These are phyloP conservation scores for Hypotaenidia philippensis DNA, from an alignment of 2,797 vertebrate genomes.

Conservation along the genomic window DNA sequence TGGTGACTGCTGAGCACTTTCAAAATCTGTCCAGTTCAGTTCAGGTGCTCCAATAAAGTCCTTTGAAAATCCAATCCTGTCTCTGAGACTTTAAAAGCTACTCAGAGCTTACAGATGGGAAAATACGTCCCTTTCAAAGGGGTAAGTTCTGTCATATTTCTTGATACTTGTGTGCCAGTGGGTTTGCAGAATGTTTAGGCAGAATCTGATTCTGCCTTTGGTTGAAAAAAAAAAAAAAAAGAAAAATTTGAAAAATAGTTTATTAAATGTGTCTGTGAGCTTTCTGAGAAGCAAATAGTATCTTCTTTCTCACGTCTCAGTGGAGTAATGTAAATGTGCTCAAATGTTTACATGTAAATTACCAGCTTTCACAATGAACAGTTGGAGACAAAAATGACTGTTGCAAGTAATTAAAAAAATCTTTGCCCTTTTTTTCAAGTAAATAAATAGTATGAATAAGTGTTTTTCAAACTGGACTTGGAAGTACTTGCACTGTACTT, in stretches of 20 bases:
- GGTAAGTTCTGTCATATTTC: background rate
- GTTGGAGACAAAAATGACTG: background rate
- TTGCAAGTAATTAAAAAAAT: background rate
- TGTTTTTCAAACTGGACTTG: background rate
- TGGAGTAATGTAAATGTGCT: background rate
- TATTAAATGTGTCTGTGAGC: background rate
- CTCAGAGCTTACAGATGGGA: accelerated
- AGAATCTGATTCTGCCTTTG: background rate
- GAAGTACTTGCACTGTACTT: background rate
- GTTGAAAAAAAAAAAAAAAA: background rate
- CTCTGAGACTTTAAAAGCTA: background rate
- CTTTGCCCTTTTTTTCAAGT: background rate
- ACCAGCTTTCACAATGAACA: background rate
- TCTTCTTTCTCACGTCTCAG: background rate
- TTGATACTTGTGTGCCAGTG: background rate
- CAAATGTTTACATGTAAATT: background rate
- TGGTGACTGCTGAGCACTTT: background rate
- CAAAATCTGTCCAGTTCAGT: background rate
- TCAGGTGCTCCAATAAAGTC: background rate
- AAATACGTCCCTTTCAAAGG: background rate
- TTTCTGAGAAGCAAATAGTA: background rate
- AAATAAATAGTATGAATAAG: background rate
- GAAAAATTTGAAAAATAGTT: background rate
- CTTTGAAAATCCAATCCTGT: background rate
- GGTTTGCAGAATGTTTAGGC: background rate